Evolutionary conservation across 2,888 invertebrate genomes (phyloP), one percentile per base, ranked within the genome.

Genomic region (Apeira syringaria): DNA sequence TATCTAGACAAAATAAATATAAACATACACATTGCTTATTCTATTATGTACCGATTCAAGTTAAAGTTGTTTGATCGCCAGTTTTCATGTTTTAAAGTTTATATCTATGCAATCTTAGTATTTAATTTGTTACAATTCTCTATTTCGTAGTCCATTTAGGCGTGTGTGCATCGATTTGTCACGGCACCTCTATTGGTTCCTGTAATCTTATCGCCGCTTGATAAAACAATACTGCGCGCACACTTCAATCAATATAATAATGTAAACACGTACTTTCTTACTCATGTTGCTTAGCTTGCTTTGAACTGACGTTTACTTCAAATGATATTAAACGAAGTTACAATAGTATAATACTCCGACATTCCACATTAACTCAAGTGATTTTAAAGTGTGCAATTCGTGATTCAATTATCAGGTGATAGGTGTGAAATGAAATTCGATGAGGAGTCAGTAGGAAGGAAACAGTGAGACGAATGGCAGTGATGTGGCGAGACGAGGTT

Each of bases 131-230:
- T n/a, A n/a, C n/a, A n/a, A n/a, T n/a, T n/a, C n/a, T n/a, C n/a
- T n/a, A n/a, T 36, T 44, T 35, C 24, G 33, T 44, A 25, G 41
- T 35, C 48, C 29, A 41, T 52, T 52, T 49, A 37, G 38, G 30
- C 34, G 43, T 30, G 44, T 57, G 70, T 71, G 51, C 56, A 60
- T 68, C 51, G 64, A 68, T 71, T 69, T 38, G 57, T 50, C 61
- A 56, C 62, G 54, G 61, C 49, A 55, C 50, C 59, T 61, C 59
- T 65, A 80, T 78, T 80, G 77, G 77, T 62, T 64, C 61, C 61
- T 53, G 67, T 72, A 81, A 86, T 85, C 87, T 86, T 84, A 87
- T 86, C 86, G 78, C 59, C 84, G 76, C 59, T 59, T 68, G 84
- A 85, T 85, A 84, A 81, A 77, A 69, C 68, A 65, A 70, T 75